Evolutionary conservation across 2,113 vertebrate species (phyloP), one percentile per base, ranked within the genome.

Genomic region (Noturus placidus): DNA sequence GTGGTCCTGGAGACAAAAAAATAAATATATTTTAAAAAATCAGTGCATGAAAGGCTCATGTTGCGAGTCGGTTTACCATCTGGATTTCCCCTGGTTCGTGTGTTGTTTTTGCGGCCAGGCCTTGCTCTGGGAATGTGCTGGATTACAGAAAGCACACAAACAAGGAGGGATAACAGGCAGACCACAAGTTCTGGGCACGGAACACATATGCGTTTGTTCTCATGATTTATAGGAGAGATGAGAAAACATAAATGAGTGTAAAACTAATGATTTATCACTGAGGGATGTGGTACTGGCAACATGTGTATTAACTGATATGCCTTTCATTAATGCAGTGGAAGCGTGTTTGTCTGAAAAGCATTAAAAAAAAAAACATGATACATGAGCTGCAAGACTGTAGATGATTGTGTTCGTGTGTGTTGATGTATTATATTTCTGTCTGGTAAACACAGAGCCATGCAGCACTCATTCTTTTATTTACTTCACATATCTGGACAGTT

Each of bases 91-190:
- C 82, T 33, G 82, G 87, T 83, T 63, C 5, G 33, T 11, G 74
- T 88, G 69, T 88, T 88, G 72, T 78, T 84, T 67, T 88, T 88
- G 87, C 50, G 74, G 87, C 56, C 72, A 76, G 82, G 72, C 61
- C 72, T 67, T 52, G 82, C 87, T 84, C 82, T 63, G 74, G 87
- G 72, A 88, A 88, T 88, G 87, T 88, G 87, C 87, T 79, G 82
- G 59, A 88, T 88, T 84, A 84, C 59, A 84, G 33, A 87, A 87
- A 87, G 65, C 46, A 82, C 82, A 79, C 72, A 88, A 88, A 88
- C 87, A 88, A n/a, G 56, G 9, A 65, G 19, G 30, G 59, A 77
- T 88, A 79, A 59, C 57, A 57, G 46, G 57, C 59, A 57, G 72
- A 84, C 82, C 82, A 69, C 87, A 88, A 78, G 82, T 56, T 65